Evolutionary conservation across 2,888 invertebrate species (phyloP).

Genomic region (Tenodera sinensis): DNA sequence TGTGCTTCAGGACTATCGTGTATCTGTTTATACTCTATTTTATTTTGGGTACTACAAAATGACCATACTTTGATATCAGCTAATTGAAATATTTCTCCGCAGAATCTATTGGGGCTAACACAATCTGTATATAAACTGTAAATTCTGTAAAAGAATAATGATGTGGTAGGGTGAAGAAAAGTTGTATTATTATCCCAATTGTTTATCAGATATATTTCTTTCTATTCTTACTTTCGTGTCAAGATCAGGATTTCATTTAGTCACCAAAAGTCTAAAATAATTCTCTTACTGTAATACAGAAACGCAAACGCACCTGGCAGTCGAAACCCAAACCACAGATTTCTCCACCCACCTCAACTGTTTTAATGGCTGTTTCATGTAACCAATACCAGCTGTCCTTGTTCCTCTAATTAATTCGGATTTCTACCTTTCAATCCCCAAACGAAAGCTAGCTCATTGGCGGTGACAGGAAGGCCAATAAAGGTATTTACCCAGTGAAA

Average conservation of each 20-base stretch:
- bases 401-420: constrained; percentile 9
- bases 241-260: neutral
- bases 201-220: too few species aligned
- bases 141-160: too few species aligned
- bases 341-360: neutral
- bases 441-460: neutral
- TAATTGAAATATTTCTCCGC: too few species aligned
- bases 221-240: neutral
- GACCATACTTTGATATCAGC: too few species aligned
- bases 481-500: neutral
- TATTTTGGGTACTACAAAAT: too few species aligned
- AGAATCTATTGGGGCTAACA: too few species aligned
- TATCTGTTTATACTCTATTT: too few species aligned
- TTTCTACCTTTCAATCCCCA: neutral
- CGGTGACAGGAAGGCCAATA: neutral
- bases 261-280: neutral
- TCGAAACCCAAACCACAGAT: neutral
- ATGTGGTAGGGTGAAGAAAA: too few species aligned
- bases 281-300: neutral
- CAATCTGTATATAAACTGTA: too few species aligned
- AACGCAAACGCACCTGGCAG: neutral
- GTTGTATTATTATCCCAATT: too few species aligned
- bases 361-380: constrained; percentile 13
- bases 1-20: too few species aligned
- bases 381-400: neutral